Conservation (phyloP, 2,113 vertebrate genomes). For the Vireo altiloquus region DNA sequence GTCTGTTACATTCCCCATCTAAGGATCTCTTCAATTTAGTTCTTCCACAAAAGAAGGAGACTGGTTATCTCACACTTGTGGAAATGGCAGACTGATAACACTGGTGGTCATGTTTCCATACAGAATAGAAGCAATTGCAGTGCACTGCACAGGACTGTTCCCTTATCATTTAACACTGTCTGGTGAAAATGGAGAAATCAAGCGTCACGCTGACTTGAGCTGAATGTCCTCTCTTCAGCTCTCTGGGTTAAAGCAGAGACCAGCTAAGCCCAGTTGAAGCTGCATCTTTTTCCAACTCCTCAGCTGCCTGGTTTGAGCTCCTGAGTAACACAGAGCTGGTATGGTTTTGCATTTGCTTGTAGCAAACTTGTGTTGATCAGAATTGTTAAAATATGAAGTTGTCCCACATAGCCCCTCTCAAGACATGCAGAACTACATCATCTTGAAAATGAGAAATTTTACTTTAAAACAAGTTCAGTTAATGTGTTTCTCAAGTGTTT, state of each 20-base stretch:
- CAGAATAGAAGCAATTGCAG: background rate
- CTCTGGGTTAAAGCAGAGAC: background rate
- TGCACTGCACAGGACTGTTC: background rate
- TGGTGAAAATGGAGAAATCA: background rate
- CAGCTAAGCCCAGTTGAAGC: background rate
- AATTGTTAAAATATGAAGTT: background rate
- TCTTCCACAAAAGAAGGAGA: background rate
- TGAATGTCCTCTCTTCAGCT: background rate
- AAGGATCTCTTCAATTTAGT: background rate
- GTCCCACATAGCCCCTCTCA: background rate
- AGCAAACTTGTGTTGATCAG: background rate
- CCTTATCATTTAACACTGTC: background rate
- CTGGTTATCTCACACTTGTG: background rate
- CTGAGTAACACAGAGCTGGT: background rate
- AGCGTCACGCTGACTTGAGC: background rate
- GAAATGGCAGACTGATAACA: background rate
- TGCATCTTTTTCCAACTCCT: background rate
- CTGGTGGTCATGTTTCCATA: background rate
- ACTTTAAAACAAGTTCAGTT: background rate
- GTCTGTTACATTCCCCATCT: background rate
- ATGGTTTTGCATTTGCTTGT: background rate
- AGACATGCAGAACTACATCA: background rate
- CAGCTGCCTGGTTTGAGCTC: background rate
- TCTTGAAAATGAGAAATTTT: background rate
- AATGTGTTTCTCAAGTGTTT: background rate